Evolutionary conservation across 2,888 invertebrate species (phyloP).

Genomic region (Drosophila flavopinicola): DNA sequence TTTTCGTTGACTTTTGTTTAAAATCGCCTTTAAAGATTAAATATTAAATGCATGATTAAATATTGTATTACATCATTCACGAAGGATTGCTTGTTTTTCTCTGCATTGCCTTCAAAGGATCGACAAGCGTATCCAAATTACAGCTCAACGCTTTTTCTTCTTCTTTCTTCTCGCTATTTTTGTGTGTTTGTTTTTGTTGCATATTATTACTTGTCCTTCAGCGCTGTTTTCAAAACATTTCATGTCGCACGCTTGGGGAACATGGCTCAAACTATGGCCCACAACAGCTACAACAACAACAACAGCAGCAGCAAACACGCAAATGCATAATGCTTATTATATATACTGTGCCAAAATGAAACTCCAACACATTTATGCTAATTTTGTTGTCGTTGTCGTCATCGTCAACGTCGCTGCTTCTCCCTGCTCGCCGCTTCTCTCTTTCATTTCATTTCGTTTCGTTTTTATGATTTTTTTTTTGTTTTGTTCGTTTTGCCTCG

Average conservation of each 20-base stretch:
- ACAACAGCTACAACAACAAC: conserved; percentile 15
- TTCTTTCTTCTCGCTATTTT: conserved; percentile 1
- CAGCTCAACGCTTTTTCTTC: conserved; percentile 15
- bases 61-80: conserved; percentile 7
- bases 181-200: conserved; percentile 2
- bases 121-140: conserved; percentile 31
- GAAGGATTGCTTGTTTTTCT: conserved; percentile 20
- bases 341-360: conserved; percentile 60
- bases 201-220: conserved; percentile 48
- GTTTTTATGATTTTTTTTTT: background rate
- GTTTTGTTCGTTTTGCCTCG: too few species aligned
- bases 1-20: background rate
- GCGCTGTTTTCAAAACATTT: conserved; percentile 54
- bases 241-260: conserved; percentile 58
- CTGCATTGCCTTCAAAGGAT: conserved; percentile 24
- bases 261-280: conserved; percentile 53
- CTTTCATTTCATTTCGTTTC: conserved; percentile 2
- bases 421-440: background rate
- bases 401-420: conserved; percentile 42
- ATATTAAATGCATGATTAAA: background rate
- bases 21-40: background rate
- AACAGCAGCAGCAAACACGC: conserved; percentile 48
- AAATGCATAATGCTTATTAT: conserved; percentile 63
- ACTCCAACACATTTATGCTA: conserved; percentile 63
- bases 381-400: conserved; percentile 56